Evolutionary conservation across 2,113 vertebrate genomes (phyloP).

Genomic region (Sinocyclocheilus anshuiensis): DNA sequence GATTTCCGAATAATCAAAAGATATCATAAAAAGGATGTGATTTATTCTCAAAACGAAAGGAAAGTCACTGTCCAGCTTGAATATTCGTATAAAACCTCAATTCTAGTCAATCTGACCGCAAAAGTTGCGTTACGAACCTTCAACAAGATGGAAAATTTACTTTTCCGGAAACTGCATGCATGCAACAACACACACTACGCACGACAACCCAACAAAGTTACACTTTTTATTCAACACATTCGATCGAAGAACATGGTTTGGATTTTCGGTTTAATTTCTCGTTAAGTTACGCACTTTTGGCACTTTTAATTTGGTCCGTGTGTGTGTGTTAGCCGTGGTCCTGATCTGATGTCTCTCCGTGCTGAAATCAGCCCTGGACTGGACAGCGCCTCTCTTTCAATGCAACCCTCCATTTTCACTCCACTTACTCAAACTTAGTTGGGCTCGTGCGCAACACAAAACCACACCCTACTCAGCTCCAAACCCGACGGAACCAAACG

Average conservation of each 20-base stretch:
- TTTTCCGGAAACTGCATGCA: conserved; percentile 52
- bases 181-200: conserved; percentile 2
- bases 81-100: neutral
- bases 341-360: conserved; percentile 57
- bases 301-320: too few species aligned
- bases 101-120: too few species aligned
- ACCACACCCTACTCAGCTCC: neutral
- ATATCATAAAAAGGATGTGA: neutral
- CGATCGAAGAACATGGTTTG: neutral
- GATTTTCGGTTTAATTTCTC: neutral
- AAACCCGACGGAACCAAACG: neutral
- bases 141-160: neutral
- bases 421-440: conserved; percentile 56
- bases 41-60: neutral
- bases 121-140: neutral
- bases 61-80: neutral
- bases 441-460: conserved; percentile 9
- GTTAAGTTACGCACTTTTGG: neutral
- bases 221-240: neutral
- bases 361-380: conserved; percentile 86
- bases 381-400: conserved; percentile 79
- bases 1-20: neutral
- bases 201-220: conserved; percentile 11
- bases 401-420: conserved; percentile 74
- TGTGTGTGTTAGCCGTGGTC: conserved; percentile 76